A percentile compares a stretch with the other conserved stretches of the same genome.
These are phyloP conservation scores for Leptogaster cylindrica DNA, from an alignment of 2,888 invertebrate species.

Conservation along the genomic window DNA sequence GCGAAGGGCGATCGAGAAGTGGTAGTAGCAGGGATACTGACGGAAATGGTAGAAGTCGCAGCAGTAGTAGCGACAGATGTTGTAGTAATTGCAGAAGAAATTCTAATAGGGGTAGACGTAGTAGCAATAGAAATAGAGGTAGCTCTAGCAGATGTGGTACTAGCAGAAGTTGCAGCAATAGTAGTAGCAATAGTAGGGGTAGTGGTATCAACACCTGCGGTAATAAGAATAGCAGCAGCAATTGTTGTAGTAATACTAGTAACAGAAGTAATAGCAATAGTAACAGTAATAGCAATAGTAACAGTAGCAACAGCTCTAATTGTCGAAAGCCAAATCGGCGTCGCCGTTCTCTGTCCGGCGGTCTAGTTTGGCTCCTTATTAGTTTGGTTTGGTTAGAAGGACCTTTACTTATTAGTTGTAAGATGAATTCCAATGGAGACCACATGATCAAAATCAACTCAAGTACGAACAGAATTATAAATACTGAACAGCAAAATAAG, in stretches of 20 bases:
- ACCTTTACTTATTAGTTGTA: slow-evolving; percentile 56
- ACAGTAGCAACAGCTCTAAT: background rate
- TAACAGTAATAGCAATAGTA: background rate
- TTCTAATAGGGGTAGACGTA: background rate
- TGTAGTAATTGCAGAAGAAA: background rate
- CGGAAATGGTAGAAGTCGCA: background rate
- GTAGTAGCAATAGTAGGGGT: slow-evolving; percentile 19
- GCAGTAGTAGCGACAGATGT: background rate
- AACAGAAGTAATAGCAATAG: background rate
- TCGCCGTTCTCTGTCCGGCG: slow-evolving; percentile 39
- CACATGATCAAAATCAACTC: slow-evolving; percentile 36
- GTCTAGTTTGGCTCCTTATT: slow-evolving; percentile 55
- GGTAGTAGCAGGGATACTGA: background rate
- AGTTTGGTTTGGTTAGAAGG: slow-evolving; percentile 59
- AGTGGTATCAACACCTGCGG: background rate
- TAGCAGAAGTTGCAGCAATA: slow-evolving; percentile 10
- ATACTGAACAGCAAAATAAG: slow-evolving; percentile 30
- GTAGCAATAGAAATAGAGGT: background rate
- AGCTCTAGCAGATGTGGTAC: slow-evolving; percentile 8
- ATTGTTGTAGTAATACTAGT: background rate
- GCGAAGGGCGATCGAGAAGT: too few species aligned
- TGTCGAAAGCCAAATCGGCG: slow-evolving; percentile 26
- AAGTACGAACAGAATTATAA: slow-evolving; percentile 31
- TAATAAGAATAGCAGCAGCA: slow-evolving; percentile 6
- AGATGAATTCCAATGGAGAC: slow-evolving; percentile 46